Percentiles rank a stretch among this genome's conserved stretches.
Evolutionary conservation across 2,888 invertebrate species (phyloP).

Genomic region (Andricus curvator): DNA sequence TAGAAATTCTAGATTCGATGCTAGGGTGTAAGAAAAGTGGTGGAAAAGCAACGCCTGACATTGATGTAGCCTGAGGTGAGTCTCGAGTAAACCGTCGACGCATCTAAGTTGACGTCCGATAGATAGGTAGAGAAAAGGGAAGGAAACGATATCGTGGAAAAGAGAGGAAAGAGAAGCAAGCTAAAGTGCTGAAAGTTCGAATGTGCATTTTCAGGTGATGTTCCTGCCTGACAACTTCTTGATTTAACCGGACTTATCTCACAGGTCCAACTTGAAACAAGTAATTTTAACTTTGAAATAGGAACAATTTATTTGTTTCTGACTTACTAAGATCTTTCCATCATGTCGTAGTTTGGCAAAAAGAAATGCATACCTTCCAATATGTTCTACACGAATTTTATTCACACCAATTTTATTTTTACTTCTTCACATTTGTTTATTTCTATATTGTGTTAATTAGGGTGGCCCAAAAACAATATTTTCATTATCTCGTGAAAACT

Average conservation of each 20-base stretch:
- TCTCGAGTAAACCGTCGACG: slow-evolving; percentile 37
- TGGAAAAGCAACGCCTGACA: slow-evolving; percentile 34
- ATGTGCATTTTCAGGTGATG: slow-evolving; percentile 39
- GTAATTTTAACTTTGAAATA: slow-evolving; percentile 39
- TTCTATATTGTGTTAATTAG: too few relatives aligned
- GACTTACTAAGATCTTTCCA: background rate
- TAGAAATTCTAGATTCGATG: slow-evolving; percentile 14
- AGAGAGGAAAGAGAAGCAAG: slow-evolving; percentile 17
- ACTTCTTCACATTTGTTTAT: too few relatives aligned
- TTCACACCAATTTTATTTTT: too few relatives aligned
- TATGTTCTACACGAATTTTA: background rate
- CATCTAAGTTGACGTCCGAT: slow-evolving; percentile 37
- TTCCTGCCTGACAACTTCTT: slow-evolving; percentile 34
- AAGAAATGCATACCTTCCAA: background rate
- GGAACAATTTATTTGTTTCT: slow-evolving; percentile 7
- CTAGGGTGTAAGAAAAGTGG: slow-evolving; percentile 1
- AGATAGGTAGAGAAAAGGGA: slow-evolving; percentile 30
- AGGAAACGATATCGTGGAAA: slow-evolving; percentile 34
- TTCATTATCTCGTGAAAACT: too few relatives aligned
- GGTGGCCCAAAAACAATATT: too few relatives aligned
- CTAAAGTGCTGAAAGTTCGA: slow-evolving; percentile 35
- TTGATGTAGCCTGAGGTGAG: slow-evolving; percentile 39
- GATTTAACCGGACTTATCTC: slow-evolving; percentile 36
- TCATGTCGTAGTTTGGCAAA: background rate
- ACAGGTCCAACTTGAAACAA: slow-evolving; percentile 35